Conservation (phyloP, 2,113 vertebrate species). For the Macquaria australasica region DNA sequence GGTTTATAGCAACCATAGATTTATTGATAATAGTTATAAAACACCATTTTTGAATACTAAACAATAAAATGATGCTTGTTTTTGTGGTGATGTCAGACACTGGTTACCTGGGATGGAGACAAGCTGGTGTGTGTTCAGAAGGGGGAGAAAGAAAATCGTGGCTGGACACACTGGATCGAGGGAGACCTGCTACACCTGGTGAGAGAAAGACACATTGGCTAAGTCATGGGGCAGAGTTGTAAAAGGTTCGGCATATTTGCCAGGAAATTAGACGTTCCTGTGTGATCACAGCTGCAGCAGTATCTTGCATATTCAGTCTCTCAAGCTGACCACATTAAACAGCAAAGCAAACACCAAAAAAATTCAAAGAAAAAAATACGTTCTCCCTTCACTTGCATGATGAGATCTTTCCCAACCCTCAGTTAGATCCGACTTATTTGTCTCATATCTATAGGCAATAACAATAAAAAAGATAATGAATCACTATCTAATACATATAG, state of each 20-base stretch:
- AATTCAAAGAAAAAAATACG: not conserved
- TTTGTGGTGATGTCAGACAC: conserved; percentile 80
- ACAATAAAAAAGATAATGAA: conserved; percentile 30
- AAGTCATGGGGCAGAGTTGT: not conserved
- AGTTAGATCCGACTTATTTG: not conserved
- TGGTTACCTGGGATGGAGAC: conserved; percentile 93
- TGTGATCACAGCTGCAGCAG: not conserved
- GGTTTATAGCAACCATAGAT: too few relatives aligned
- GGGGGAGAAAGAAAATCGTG: conserved; percentile 94
- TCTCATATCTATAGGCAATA: conserved; percentile 12
- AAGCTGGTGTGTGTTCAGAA: conserved; percentile 93
- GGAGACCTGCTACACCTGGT: conserved; percentile 92
- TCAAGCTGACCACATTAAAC: not conserved
- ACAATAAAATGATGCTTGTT: not conserved
- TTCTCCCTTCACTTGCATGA: too few relatives aligned
- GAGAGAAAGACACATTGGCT: conserved; percentile 62
- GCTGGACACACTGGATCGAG: conserved; percentile 97
- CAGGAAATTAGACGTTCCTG: not conserved
- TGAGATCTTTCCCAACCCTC: not conserved
- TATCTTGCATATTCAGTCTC: not conserved
- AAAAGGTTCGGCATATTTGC: not conserved
- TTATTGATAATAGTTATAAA: not conserved
- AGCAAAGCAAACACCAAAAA: not conserved
- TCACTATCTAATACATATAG: not conserved
- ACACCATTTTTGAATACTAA: not conserved